Evolutionary conservation across 2,113 vertebrate species (phyloP).

Genomic region (Tautogolabrus adspersus): DNA sequence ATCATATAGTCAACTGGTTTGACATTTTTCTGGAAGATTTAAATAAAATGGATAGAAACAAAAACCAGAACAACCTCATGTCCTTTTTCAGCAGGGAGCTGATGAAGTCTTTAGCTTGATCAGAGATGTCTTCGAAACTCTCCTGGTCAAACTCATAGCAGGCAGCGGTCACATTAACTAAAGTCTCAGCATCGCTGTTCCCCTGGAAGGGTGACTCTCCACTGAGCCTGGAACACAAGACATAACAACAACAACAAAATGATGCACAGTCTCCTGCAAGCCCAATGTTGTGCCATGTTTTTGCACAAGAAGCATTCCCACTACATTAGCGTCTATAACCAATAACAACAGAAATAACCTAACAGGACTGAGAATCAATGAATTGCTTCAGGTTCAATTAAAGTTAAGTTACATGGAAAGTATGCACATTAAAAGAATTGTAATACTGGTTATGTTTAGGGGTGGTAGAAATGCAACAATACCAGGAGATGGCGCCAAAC

Average conservation of each 20-base stretch:
- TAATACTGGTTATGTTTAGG: rapidly evolving
- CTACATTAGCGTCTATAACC: too few species aligned
- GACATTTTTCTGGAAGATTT: too few species aligned
- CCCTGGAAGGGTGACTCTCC: conserved; percentile 91
- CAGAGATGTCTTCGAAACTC: conserved; percentile 86
- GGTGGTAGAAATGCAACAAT: not conserved
- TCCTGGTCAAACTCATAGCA: conserved; percentile 86
- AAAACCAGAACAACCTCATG: conserved; percentile 69
- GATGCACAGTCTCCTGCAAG: not conserved
- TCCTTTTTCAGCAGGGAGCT: conserved; percentile 85
- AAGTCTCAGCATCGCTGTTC: conserved; percentile 83
- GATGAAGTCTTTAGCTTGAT: conserved; percentile 90
- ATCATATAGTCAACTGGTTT: too few species aligned
- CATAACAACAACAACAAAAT: not conserved
- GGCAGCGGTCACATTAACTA: conserved; percentile 84
- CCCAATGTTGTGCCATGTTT: too few species aligned
- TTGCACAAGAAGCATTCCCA: too few species aligned
- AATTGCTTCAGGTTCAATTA: too few species aligned
- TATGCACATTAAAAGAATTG: not conserved
- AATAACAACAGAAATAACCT: too few species aligned
- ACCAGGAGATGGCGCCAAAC: conserved; percentile 58
- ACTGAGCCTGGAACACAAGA: conserved; percentile 81
- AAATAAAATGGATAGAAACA: not conserved
- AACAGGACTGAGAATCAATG: too few species aligned
- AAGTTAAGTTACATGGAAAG: not conserved